Evolutionary conservation across 1,140 invertebrate genomes (phyloP), one percentile per base, ranked within the genome.

Genomic region (Halictus rubicundus): DNA sequence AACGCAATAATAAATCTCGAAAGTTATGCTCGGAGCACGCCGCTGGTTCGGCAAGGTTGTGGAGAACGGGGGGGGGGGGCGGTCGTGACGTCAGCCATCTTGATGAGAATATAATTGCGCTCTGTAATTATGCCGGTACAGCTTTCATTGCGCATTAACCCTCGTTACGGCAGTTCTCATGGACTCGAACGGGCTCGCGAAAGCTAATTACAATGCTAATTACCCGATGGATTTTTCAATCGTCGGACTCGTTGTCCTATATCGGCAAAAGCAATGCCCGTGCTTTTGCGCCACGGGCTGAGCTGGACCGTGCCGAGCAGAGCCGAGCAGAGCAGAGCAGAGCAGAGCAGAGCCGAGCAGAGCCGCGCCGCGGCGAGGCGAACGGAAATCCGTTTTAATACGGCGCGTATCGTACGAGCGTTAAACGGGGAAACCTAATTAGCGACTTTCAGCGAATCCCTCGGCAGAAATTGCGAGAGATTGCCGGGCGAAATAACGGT

Each of bases 1-100:
- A 79, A 73, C 68, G 54, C 37, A 54, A 68, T 81, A 82, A 73
- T 23, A 37, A 69, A 57, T 69, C 68, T 19, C 27, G 68, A 54
- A 27, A 57, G 27, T 68, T n/a, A n/a, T 21, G 21, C 8, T 49
- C 42, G 12, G 42, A 46, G 42, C 42, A 46, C 10, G 42, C 42
- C 42, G 42, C 10, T 14, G 42, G 2, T 9, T 1, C 42, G 10
- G 42, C 42, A 10, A 14, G 32, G 42, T 14, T 12, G 42, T 14
- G 9, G 10, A 14, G 14, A 14, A 10, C 10, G 42, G 9, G 42
- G 23, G 27, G 37, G 16, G 57, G 32, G 49, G 46, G 32, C 2
- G 59, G 65, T 21, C 16, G 69, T 80, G 61, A 66, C 68, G 46
- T 80, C 69, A 57, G 27, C 60, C 60, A 27, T 63, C 64, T 49